Evolutionary conservation across 2,113 vertebrate genomes (phyloP).

Genomic region (Plecotus auritus): DNA sequence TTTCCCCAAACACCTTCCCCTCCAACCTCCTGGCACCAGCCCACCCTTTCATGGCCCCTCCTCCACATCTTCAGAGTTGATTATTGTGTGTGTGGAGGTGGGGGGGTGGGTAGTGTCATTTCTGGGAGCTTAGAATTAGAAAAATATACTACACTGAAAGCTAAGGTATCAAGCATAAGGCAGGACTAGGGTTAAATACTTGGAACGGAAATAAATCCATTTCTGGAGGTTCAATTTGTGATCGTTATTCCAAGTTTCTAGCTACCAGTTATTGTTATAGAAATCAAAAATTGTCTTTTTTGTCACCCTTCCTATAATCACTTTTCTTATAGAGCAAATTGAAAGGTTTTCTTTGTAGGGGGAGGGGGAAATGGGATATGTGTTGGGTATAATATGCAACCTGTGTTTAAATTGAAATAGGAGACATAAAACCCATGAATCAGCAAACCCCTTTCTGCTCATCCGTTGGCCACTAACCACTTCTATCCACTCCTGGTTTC

Average conservation of each 20-base stretch:
- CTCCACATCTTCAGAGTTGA: neutral
- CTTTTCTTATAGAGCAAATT: neutral
- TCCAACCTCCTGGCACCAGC: neutral
- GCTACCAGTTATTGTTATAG: neutral
- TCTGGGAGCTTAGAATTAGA: neutral
- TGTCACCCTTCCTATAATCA: neutral
- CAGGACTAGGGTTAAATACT: neutral
- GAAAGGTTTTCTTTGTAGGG: neutral
- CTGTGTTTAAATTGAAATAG: neutral
- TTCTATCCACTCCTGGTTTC: neutral
- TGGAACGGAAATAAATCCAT: neutral
- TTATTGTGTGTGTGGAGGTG: neutral
- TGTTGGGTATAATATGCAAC: neutral
- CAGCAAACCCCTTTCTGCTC: neutral
- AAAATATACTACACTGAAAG: neutral
- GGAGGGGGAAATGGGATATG: fast-evolving
- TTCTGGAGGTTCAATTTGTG: neutral
- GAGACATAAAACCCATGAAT: neutral
- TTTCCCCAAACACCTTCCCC: neutral
- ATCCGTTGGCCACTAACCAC: neutral
- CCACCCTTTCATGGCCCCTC: neutral
- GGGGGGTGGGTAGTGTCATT: neutral
- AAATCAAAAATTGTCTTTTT: neutral
- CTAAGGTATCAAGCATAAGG: neutral
- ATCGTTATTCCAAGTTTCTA: neutral